Base-by-base conservation (phyloP, 2,888 invertebrate genomes). In the Leptopilina myrica region DNA sequence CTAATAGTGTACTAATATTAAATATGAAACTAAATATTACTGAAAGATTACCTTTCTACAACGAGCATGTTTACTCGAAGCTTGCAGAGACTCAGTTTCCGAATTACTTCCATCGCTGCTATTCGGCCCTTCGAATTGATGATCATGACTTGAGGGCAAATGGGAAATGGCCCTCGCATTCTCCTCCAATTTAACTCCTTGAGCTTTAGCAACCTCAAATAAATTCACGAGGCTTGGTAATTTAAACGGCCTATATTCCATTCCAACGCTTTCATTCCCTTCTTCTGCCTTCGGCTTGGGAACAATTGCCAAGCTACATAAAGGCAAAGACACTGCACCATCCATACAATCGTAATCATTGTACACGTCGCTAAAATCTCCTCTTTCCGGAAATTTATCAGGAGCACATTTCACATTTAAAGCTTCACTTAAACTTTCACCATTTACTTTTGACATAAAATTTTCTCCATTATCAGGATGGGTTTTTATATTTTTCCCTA, bases 81-180 rank as follows among this genome's bases (percentile, higher is more conserved):
- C 85, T 76, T 89, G 88, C 67, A 90, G 90, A 46, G 89, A 89
- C 83, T 91, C 91, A 69, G 90, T 89, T 80, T 91, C 91, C 9
- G 91, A 91, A 85, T 90, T 91, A 77, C 87, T 87, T 33, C 86
- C 90, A 40, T 91, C 91, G 66, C 90, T 91, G 79, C 88, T 89
- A 79, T 90, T 88, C 5, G 46, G 20, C 20, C 85, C 85, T 77
- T 85, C 87, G 56, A 87, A 56, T 56, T 85, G 49, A 8, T 49
- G 83, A 0, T 82, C 81, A 79, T 87, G 86, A 77, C 81, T 86
- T 3, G 76, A 79, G 2, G 87, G 81, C 76, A 88, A 86, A 53
- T 88, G 88, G 11, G 86, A 84, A 64, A 89, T 83, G 43, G 88
- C 89, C 49, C 86, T 84, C n/a, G 91, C 88, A 79, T 86, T 88